Base-by-base conservation (phyloP, 2,797 vertebrate species). In the Semotilus atromaculatus region DNA sequence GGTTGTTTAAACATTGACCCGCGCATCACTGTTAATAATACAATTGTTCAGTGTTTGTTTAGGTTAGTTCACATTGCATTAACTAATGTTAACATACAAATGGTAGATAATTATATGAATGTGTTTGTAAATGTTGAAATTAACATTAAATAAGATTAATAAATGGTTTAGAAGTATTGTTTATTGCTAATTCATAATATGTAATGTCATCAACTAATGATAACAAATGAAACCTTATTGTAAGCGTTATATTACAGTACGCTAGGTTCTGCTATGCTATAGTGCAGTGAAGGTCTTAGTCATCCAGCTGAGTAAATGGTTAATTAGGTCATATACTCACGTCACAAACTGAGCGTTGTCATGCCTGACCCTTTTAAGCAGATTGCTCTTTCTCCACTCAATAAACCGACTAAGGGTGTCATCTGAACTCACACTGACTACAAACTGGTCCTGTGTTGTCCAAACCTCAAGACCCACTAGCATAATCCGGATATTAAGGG, bases 341-440 rank as follows among this genome's bases (percentile, higher is more conserved):
- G 97, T 98, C 91, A 99, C 96, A 85, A 99, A 93, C 92, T 98
- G 97, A 21, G 95, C 95, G 0, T 96, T 98, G 93, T 98, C 97
- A 0, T 98, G 96, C 0, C 90, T 91, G 21, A 80, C 90, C 86
- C 89, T 94, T 34, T 19, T 85, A 18, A 94, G 91, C 31, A 98
- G 95, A 29, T 94, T 88, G 0, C 19, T 58, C 38, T 92, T 88
- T 6, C 96, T 93, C 97, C 98, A 99, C 60, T 73, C 2, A 1
- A 98, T 93, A 89, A 99, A 97, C 29, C 91, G 94, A 23, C 96
- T 94, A 84, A 99, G 94, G 0, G 96, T 95, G 0, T 19, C 78
- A n/a, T 96, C 92, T 0, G 96, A 90, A 7, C 93, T 60, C 0
- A 58, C 0, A 86, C 94, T 94, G 23, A 98, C 89, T 0, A 67